Evolutionary conservation across 2,797 vertebrate genomes (phyloP).

Genomic region (Peromyscus nudipes): DNA sequence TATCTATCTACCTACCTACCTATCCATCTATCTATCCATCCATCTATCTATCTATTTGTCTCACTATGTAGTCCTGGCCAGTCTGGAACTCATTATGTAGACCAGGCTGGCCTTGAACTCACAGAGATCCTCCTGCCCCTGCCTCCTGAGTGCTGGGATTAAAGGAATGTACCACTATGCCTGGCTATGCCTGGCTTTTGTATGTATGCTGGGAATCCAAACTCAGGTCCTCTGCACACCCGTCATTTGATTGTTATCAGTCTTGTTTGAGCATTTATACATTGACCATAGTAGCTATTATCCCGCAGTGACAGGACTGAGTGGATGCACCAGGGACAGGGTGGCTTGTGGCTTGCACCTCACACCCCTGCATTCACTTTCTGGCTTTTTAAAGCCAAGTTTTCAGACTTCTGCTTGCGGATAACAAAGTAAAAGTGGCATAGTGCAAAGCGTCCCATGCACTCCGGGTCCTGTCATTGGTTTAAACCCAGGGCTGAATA

Average conservation of each 20-base stretch:
- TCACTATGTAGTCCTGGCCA: not conserved
- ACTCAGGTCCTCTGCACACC: not conserved
- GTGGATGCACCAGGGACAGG: not conserved
- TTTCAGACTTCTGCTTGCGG: not conserved
- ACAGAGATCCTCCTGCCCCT: not conserved
- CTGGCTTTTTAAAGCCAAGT: not conserved
- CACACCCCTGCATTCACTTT: not conserved
- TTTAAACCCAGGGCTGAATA: not conserved
- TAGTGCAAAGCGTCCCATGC: accelerated
- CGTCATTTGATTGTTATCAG: not conserved
- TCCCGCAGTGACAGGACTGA: not conserved
- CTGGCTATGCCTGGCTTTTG: not conserved
- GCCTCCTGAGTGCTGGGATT: not conserved
- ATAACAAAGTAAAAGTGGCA: not conserved
- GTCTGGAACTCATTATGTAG: not conserved
- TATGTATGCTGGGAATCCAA: not conserved
- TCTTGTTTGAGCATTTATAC: not conserved
- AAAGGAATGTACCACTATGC: not conserved
- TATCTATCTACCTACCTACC: no score
- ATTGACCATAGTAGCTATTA: not conserved
- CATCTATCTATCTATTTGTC: not conserved
- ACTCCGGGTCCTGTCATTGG: not conserved
- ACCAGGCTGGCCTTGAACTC: not conserved
- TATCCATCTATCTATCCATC: no score
- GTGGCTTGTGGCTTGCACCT: not conserved